Conservation (phyloP, 2,113 vertebrate genomes). For the Neodon shergylaensis region DNA sequence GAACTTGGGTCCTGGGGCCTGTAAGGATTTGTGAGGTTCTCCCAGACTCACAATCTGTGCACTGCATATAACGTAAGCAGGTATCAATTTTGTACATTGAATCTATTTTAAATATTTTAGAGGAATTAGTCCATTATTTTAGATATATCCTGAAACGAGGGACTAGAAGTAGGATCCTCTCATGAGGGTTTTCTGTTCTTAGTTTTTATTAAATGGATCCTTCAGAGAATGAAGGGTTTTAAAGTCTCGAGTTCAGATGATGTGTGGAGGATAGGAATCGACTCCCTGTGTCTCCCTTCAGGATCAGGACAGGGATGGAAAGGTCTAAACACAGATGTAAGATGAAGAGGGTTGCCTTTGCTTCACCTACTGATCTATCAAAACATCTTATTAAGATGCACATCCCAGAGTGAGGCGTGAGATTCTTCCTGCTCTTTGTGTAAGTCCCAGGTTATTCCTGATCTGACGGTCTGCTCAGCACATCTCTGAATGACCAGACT, state of each 20-base stretch:
- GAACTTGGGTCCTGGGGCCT: not conserved
- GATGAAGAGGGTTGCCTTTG: not conserved
- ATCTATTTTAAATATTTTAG: conserved; percentile 58
- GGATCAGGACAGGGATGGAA: not conserved
- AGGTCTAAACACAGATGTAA: not conserved
- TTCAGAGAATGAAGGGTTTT: not conserved
- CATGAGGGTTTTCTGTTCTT: conserved; percentile 27
- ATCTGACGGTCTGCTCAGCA: not conserved
- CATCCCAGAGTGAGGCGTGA: not conserved
- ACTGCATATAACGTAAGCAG: conserved; percentile 15
- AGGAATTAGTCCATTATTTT: conserved; percentile 52
- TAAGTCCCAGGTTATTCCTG: not conserved
- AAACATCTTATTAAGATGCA: not conserved
- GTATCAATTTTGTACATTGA: conserved; percentile 32
- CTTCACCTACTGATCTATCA: not conserved
- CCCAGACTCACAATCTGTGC: not conserved
- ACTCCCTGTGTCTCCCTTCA: not conserved
- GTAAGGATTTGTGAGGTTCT: not conserved
- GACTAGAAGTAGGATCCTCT: conserved; percentile 25
- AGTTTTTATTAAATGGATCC: not conserved
- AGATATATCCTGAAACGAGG: not conserved
- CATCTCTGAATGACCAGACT: not conserved
- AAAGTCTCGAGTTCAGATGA: not conserved
- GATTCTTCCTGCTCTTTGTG: conserved; percentile 12
- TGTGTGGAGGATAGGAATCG: not conserved